phyloP scores from a whole-genome alignment of 1,140 invertebrate species.

The Brachionus calyciflorus region DNA sequence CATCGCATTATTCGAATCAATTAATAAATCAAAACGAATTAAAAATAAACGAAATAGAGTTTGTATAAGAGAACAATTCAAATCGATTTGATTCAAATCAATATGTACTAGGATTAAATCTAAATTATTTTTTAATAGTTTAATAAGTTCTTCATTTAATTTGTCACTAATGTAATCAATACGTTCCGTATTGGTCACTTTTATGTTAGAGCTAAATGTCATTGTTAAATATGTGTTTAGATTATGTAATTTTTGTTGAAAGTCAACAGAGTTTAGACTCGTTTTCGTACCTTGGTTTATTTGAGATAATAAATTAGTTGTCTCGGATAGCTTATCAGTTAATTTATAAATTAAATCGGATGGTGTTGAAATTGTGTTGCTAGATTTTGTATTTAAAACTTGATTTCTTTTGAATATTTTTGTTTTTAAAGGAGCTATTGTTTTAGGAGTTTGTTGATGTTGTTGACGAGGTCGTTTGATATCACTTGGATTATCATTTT shows the following conservation, averaged over 20 bases:
- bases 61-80: neutral
- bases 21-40: neutral
- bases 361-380: neutral
- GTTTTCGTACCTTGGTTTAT: neutral
- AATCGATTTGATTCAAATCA: neutral
- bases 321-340: neutral
- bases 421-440: neutral
- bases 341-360: neutral
- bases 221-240: neutral
- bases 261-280: neutral
- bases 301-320: neutral
- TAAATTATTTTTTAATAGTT: neutral
- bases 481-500: conserved; percentile 14
- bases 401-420: neutral
- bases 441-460: neutral
- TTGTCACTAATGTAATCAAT: conserved; percentile 14
- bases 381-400: neutral
- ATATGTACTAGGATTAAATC: neutral
- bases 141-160: conserved; percentile 6
- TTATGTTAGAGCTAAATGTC: neutral
- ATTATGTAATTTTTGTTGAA: neutral
- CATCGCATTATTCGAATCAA: neutral
- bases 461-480: neutral
- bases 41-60: neutral
- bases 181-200: neutral